Evolutionary conservation across 2,888 invertebrate species (phyloP).

Genomic region (Osmoderma eremita): DNA sequence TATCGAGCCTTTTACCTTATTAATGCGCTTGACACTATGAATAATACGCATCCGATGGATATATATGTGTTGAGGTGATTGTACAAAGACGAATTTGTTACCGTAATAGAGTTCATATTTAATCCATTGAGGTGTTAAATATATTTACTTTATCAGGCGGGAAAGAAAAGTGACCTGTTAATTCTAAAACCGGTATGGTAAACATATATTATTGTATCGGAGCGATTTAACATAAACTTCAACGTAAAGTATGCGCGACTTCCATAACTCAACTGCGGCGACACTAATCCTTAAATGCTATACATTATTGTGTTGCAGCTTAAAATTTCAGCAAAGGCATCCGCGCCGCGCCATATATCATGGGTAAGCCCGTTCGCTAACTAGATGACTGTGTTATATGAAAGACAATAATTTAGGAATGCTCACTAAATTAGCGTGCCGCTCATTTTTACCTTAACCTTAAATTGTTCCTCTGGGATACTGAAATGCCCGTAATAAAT

Average conservation of each 20-base stretch:
- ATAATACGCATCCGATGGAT: conserved; percentile 16
- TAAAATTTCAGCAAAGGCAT: conserved; percentile 58
- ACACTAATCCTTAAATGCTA: conserved; percentile 57
- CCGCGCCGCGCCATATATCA: conserved; percentile 55
- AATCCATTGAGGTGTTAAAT: conserved; percentile 42
- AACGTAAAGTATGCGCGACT: conserved; percentile 56
- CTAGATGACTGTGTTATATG: conserved; percentile 56
- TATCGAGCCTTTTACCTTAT: conserved; percentile 27
- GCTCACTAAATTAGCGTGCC: conserved; percentile 30
- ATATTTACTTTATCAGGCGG: conserved; percentile 41
- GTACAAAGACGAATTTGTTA: conserved; percentile 43
- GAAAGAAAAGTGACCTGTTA: conserved; percentile 43
- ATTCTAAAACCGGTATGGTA: conserved; percentile 47
- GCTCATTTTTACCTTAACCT: conserved; percentile 1
- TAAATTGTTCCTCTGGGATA: conserved; percentile 18
- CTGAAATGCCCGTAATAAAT: conserved; percentile 2
- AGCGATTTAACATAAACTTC: conserved; percentile 59
- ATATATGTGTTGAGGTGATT: conserved; percentile 22
- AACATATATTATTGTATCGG: conserved; percentile 58
- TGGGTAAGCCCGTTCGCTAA: conserved; percentile 53
- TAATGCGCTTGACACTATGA: conserved; percentile 29
- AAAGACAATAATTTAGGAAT: conserved; percentile 41
- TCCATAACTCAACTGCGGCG: conserved; percentile 54
- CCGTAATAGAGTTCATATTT: conserved; percentile 44
- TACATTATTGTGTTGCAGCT: conserved; percentile 55